Percentiles rank a stretch among this genome's conserved stretches.
phyloP scores from a whole-genome alignment of 1,140 invertebrate species.

The Sycophila sp. region DNA sequence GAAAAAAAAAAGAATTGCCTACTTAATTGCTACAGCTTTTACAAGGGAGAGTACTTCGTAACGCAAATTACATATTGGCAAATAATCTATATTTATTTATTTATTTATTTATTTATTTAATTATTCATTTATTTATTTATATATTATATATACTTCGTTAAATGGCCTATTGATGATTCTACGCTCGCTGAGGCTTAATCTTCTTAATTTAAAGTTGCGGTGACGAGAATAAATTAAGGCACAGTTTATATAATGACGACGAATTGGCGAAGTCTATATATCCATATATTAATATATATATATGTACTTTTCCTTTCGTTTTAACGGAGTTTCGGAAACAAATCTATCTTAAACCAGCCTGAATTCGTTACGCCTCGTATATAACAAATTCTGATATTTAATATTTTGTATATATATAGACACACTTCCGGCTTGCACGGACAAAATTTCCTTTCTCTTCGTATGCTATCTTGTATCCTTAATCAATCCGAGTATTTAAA shows the following conservation, averaged over 20 bases:
- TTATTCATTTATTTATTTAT: background rate
- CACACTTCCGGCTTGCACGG: too few relatives aligned
- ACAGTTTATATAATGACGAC: slow-evolving; percentile 28
- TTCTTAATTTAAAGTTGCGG: slow-evolving; percentile 26
- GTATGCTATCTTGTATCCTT: too few relatives aligned
- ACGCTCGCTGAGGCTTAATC: too few relatives aligned
- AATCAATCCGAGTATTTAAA: too few relatives aligned
- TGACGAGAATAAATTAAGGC: slow-evolving; percentile 38
- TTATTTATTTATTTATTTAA: background rate
- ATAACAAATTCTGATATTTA: too few relatives aligned
- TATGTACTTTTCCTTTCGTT: background rate
- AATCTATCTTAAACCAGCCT: too few relatives aligned
- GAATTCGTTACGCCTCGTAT: too few relatives aligned
- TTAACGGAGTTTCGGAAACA: too few relatives aligned
- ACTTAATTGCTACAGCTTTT: slow-evolving; percentile 33
- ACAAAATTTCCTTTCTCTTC: too few relatives aligned
- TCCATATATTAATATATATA: background rate
- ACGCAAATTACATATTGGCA: slow-evolving; percentile 35
- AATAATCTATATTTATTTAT: slow-evolving; percentile 9
- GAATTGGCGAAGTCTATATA: slow-evolving; percentile 13
- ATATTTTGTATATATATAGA: too few relatives aligned
- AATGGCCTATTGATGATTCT: slow-evolving; percentile 12
- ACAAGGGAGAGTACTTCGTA: slow-evolving; percentile 30
- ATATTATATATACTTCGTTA: background rate
- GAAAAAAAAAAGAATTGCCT: slow-evolving; percentile 34